A percentile compares a stretch with the other conserved stretches of the same genome.
phyloP scores from a whole-genome alignment of 1,140 invertebrate species.

The Brachionus paranguensis region DNA sequence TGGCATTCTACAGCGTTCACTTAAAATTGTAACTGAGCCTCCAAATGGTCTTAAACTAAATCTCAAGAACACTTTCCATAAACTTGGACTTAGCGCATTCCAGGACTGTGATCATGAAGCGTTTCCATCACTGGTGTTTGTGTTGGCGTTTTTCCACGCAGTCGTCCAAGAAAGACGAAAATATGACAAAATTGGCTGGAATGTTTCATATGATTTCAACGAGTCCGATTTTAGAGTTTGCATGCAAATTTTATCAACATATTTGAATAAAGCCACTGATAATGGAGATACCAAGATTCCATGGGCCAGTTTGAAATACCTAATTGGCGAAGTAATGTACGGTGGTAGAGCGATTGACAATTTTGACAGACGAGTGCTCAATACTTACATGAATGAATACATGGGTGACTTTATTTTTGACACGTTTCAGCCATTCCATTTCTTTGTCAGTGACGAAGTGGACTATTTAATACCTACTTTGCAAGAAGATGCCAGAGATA shows the following conservation, averaged over 20 bases:
- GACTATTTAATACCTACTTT: conserved; percentile 71
- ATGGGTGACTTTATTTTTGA: conserved; percentile 87
- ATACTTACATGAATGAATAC: conserved; percentile 84
- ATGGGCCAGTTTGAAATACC: conserved; percentile 80
- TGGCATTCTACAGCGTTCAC: conserved; percentile 73
- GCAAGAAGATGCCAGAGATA: conserved; percentile 63
- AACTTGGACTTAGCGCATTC: conserved; percentile 66
- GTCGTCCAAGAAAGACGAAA: conserved; percentile 79
- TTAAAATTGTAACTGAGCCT: conserved; percentile 81
- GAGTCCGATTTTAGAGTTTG: conserved; percentile 83
- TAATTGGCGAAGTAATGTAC: conserved; percentile 89
- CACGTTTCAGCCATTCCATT: conserved; percentile 78
- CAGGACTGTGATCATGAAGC: conserved; percentile 66
- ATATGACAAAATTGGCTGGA: conserved; percentile 88
- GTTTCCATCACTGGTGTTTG: conserved; percentile 72
- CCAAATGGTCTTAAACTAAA: conserved; percentile 82
- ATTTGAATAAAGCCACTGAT: conserved; percentile 65
- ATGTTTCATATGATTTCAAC: conserved; percentile 83
- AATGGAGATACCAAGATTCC: conserved; percentile 65
- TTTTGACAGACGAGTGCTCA: conserved; percentile 75
- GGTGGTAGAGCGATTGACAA: conserved; percentile 81
- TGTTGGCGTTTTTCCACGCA: conserved; percentile 80
- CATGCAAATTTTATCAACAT: conserved; percentile 72
- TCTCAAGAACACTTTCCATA: conserved; percentile 77
- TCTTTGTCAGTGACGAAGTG: conserved; percentile 68